A percentile compares a stretch with the other conserved stretches of the same genome.
Conservation (phyloP, 2,888 invertebrate species). For the Synergus umbraculus region DNA sequence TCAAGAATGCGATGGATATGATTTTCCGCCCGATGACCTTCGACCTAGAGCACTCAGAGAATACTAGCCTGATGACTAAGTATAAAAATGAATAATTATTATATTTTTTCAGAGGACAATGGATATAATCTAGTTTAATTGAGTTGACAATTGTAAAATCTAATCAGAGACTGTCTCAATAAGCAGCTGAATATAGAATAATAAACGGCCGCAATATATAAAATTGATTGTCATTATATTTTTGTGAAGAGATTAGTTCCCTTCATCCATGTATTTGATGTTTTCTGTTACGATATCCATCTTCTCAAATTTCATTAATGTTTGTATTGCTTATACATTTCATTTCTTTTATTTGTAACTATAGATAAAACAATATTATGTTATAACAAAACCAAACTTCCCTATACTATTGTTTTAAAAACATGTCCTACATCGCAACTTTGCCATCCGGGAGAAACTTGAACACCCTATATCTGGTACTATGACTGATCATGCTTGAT, state of each 20-base stretch:
- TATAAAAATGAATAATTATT: background rate
- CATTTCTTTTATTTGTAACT: background rate
- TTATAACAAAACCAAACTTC: background rate
- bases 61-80: background rate
- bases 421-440: background rate
- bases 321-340: background rate
- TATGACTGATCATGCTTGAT: conserved; percentile 4
- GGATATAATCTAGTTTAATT: background rate
- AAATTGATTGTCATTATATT: no score
- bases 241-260: no score
- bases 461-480: conserved; percentile 14
- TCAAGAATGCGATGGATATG: conserved; percentile 66
- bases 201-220: background rate
- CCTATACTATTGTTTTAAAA: conserved; percentile 6
- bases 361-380: background rate
- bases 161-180: background rate
- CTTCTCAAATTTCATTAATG: background rate
- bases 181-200: background rate
- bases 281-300: background rate
- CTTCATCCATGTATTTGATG: background rate
- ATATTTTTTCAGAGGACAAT: background rate
- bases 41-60: conserved; percentile 35
- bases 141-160: background rate
- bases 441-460: conserved; percentile 15
- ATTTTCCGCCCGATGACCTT: conserved; percentile 61